These are phyloP conservation scores for Microcebus griseorufus DNA, from an alignment of 2,113 vertebrate genomes.

Conservation along the genomic window DNA sequence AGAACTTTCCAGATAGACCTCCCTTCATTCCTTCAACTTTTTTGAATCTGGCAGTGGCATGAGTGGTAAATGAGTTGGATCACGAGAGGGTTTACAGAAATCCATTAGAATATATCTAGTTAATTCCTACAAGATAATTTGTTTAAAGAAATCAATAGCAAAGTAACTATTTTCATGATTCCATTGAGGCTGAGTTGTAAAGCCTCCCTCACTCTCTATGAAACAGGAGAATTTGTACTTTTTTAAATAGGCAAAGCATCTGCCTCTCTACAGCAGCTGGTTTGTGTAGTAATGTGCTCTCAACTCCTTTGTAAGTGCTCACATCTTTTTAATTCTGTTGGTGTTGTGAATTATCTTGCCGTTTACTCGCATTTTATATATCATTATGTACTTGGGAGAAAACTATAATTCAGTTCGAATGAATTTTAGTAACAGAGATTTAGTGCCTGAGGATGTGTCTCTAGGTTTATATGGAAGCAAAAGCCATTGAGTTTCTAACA, in stretches of 20 bases:
- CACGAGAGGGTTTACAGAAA: neutral
- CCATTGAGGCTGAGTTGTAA: neutral
- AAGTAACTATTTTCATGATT: slow-evolving; percentile 29
- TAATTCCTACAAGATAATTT: slow-evolving; percentile 2
- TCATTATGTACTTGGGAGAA: slow-evolving; percentile 13
- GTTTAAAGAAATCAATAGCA: slow-evolving; percentile 22
- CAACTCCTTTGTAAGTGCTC: neutral
- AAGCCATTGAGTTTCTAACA: neutral
- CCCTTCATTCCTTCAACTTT: neutral
- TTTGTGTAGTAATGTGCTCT: slow-evolving; percentile 33
- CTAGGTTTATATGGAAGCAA: slow-evolving; percentile 6
- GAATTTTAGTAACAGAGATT: slow-evolving; percentile 27
- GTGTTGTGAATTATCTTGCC: slow-evolving; percentile 34
- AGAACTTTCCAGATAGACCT: slow-evolving; percentile 30
- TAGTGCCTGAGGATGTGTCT: neutral
- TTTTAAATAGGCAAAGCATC: slow-evolving; percentile 23
- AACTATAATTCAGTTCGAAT: neutral
- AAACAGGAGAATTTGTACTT: slow-evolving; percentile 55
- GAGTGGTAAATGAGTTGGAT: neutral
- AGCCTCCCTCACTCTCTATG: neutral
- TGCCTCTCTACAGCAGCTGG: slow-evolving; percentile 8
- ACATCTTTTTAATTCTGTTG: slow-evolving; percentile 42
- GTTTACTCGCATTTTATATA: slow-evolving; percentile 11
- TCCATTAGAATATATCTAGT: neutral
- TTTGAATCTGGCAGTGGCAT: neutral